Evolutionary conservation across 35 echinoderm and acorn worm genomes (phyloP), one percentile per base, ranked within the genome.

Genomic region (Ophioderma brevispina): DNA sequence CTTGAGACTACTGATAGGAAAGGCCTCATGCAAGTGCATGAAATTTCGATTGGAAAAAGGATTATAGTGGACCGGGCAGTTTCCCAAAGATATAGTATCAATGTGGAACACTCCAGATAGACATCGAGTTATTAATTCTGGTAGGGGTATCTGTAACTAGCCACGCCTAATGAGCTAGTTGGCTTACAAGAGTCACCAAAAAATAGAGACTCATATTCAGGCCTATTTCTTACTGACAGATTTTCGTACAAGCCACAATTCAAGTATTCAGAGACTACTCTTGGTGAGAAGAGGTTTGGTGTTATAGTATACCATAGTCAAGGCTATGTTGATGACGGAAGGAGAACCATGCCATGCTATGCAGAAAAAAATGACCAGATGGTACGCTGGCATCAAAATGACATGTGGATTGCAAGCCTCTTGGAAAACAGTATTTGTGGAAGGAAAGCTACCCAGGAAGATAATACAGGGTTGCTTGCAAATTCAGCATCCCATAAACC

Each of bases 81-180:
- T 64, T 89, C 17, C 79, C 25, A 31, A 28, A n/a, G 87, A 89
- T 81, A 38, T 89, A 55, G 87, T 89, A 6, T 38, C 40, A 21
- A 80, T 80, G 87, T 89, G 87, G 87, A 89, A 89, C 40, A 89
- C 87, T n/a, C 87, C 87, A 40, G 30, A 80, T 37, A 80, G 78
- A 37, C 75, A 56, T 28, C 78, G 38, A 49, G 39, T 11, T 64
- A 81, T 36, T n/a, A n/a, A 81, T 89, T 64, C n/a, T 89, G 13
- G 55, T 89, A 6, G 87, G 87, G 41, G 87, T 81, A 37, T 33
- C 46, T 36, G 40, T 32, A 15, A 19, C 0, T 56, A 35, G 41
- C 49, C 32, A 43, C 78, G 23, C 49, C 78, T 2, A 33, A 81
- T 77, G 78, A 81, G 0, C 78, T 23, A 19, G 35, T 81, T 28